Conservation (phyloP, 2,888 invertebrate genomes). For the Brachypterus glaber region DNA sequence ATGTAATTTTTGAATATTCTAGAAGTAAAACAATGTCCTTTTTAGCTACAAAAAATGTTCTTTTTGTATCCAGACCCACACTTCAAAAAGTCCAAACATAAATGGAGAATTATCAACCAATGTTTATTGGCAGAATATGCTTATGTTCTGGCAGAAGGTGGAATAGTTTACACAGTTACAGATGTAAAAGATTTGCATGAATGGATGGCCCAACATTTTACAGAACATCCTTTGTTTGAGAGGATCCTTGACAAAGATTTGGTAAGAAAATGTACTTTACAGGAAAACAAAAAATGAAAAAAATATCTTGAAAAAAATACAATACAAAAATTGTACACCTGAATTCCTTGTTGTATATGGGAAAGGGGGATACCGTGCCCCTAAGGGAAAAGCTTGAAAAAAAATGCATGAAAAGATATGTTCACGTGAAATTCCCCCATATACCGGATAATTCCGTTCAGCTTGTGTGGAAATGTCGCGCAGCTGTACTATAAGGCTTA, state of each 20-base stretch:
- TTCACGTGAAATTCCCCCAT: too few species aligned
- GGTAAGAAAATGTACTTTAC: slow-evolving; percentile 41
- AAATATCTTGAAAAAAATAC: too few species aligned
- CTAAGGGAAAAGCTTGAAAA: too few species aligned
- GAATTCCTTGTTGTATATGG: too few species aligned
- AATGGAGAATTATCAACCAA: slow-evolving; percentile 96
- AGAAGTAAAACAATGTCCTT: slow-evolving; percentile 21
- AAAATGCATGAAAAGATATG: too few species aligned
- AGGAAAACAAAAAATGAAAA: too few species aligned
- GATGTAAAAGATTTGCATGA: slow-evolving; percentile 95
- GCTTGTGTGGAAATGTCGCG: too few species aligned
- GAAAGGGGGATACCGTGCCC: too few species aligned
- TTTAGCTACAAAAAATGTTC: slow-evolving; percentile 90
- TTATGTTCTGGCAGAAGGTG: slow-evolving; percentile 77
- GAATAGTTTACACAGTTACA: slow-evolving; percentile 89
- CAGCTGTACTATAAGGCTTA: too few species aligned
- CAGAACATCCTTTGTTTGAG: slow-evolving; percentile 82
- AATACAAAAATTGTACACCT: too few species aligned
- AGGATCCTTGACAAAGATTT: slow-evolving; percentile 63
- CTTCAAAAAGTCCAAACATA: slow-evolving; percentile 97
- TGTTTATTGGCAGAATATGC: slow-evolving; percentile 94
- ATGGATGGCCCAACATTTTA: slow-evolving; percentile 94
- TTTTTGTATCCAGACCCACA: slow-evolving; percentile 99
- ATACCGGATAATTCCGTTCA: too few species aligned
- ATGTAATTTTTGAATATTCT: neutral